Evolutionary conservation across 2,797 vertebrate species (phyloP), one percentile per base, ranked within the genome.

Genomic region (Bovichtus diacanthus): DNA sequence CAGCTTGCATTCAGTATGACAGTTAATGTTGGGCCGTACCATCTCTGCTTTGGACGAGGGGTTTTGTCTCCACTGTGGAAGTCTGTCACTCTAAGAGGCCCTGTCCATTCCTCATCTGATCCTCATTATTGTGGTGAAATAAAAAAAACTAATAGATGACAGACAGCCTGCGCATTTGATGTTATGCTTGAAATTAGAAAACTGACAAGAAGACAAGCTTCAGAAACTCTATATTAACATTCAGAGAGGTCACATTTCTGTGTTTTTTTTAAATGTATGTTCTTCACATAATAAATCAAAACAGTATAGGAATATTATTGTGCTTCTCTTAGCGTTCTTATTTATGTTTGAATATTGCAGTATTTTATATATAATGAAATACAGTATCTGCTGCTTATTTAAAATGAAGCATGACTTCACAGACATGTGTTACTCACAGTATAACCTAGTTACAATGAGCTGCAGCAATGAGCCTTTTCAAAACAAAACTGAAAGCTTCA

Each of bases 1-100:
- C 93, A 93, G 91, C 91, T 91, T 90, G 85, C 92, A 92, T 94
- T 93, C 90, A 83, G 89, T 86, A 75, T 93, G 92, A 94, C 89
- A 92, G 92, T 93, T 92, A 94, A 94, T 92, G 87, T 76, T 60
- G 92, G 93, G 80, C 65, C 34, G 63, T 90, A 94, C 93, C 92
- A 92, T 85, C 67, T 88, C 78, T 29, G 70, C 62, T 77, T 54
- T 53, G 80, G 80, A 83, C 11, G 58, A 75, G 82, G 91, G 91
- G 78, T 76, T 85, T 59, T 53, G 59, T 78, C 76, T 83, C 70
- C 66, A 72, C 81, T 83, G 81, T 81, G 75, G 71, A 79, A 70
- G 61, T 41, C 67, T 75, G 81, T 75, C 72, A 31, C 34, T 49
- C 66, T 60, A 38, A 70, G n/a, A 53, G 58, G 67, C 27, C 23